phyloP scores from a whole-genome alignment of 2,113 vertebrate genomes.

The Brevimyrus niger region DNA sequence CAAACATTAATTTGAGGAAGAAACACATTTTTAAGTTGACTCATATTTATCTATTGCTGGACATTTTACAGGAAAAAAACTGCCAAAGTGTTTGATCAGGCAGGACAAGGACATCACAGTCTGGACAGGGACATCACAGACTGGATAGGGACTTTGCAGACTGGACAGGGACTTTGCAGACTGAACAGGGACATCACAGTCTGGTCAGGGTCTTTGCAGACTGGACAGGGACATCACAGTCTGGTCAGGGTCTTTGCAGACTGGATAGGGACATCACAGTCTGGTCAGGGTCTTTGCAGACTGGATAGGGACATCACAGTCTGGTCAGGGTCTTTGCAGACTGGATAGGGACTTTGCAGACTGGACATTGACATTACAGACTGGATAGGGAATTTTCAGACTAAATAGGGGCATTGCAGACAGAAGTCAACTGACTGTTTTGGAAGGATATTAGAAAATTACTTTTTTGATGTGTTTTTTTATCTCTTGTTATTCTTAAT shows the following conservation, averaged over 20 bases:
- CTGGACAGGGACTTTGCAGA: background rate
- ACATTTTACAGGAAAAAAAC: background rate
- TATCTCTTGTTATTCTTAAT: background rate
- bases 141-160: background rate
- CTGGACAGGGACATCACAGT: background rate
- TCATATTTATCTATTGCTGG: background rate
- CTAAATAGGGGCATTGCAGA: background rate
- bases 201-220: background rate
- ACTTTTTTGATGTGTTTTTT: background rate
- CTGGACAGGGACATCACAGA: no score
- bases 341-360: no score
- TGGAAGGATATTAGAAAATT: background rate
- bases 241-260: background rate
- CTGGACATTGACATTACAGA: no score
- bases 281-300: background rate
- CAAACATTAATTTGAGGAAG: background rate
- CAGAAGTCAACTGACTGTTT: background rate
- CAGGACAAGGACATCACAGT: no score
- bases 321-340: no score
- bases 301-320: background rate
- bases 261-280: no score
- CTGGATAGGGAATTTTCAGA: background rate
- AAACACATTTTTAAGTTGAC: background rate
- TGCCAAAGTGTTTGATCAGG: background rate
- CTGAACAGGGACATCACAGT: background rate